Conservation (phyloP, 2,888 invertebrate genomes). For the Smittia sp. region DNA sequence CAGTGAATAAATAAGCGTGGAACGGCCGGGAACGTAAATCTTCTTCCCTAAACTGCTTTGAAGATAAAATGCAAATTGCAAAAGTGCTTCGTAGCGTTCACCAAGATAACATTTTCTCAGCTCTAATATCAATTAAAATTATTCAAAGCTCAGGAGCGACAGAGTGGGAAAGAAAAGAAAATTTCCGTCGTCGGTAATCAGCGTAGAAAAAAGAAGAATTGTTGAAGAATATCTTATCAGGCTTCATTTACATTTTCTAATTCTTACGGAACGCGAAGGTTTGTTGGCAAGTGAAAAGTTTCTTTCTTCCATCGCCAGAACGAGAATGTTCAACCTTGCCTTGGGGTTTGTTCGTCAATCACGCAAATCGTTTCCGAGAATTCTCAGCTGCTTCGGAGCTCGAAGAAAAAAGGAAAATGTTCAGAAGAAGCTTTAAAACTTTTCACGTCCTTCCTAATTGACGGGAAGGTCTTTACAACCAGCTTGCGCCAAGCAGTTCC, state of each 20-base stretch:
- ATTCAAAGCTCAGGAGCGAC: constrained; percentile 6
- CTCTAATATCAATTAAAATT: constrained; percentile 23
- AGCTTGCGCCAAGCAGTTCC: neutral
- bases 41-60: neutral
- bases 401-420: neutral
- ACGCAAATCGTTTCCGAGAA: no score
- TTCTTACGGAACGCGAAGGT: neutral
- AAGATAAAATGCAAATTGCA: constrained; percentile 16
- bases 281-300: no score
- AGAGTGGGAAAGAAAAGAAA: neutral
- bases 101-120: constrained; percentile 11
- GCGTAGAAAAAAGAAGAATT: neutral
- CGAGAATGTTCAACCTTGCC: no score
- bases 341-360: no score
- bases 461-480: neutral
- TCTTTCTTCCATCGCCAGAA: no score
- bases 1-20: constrained; percentile 1
- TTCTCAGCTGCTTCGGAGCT: neutral
- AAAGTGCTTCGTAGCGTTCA: neutral
- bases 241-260: constrained; percentile 40
- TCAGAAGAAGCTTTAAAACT: no score
- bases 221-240: constrained; percentile 23
- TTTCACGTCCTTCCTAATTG: no score
- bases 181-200: constrained; percentile 28
- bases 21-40: neutral